Base-by-base conservation (phyloP, 2,888 invertebrate species). In the Ecdyonurus torrentis region DNA sequence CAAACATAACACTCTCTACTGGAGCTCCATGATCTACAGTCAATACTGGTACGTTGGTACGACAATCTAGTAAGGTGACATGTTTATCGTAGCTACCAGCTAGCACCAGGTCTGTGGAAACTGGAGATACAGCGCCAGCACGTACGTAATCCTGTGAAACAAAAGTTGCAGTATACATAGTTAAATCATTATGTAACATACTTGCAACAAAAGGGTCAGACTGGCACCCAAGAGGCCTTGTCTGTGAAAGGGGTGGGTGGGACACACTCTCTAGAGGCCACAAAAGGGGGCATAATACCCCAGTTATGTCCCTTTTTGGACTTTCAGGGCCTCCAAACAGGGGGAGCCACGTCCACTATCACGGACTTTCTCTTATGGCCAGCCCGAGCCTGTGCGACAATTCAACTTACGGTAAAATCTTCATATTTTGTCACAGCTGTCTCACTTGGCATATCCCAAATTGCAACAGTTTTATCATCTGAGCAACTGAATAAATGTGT, bases 401-500 rank as follows among this genome's bases (percentile, higher is more conserved):
- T n/a, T n/a, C n/a, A n/a, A 61, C 68, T 66, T 69, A 77, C 77
- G 67, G 71, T 70, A 66, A 78, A 77, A 63, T 77, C 77, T 50
- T 70, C 67, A 65, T 74, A 76, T 23, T 79, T 82, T 20, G 81
- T 74, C 23, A 91, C 69, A 69, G 83, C 80, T 66, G 83, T 83
- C 75, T 94, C 93, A 65, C 84, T 87, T 0, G 91, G 83, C 70
- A 97, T 87, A 71, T 97, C 96, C 94, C 95, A 96, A n/a, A 95
- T 70, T 66, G 83, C 80, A 2, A 89, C 84, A 3, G 86, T 82
- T 75, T 90, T 91, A 72, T 97, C 96, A 78, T 97, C 95, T 1
- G 93, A 90, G 72, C 89, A 95, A 69, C 93, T 92, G 1, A 87
- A 81, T 53, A 96, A 81, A 68, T 87, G 87, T 18, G 85, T 76